These are phyloP conservation scores for Thera obeliscata DNA, from an alignment of 2,888 invertebrate species.

Conservation along the genomic window DNA sequence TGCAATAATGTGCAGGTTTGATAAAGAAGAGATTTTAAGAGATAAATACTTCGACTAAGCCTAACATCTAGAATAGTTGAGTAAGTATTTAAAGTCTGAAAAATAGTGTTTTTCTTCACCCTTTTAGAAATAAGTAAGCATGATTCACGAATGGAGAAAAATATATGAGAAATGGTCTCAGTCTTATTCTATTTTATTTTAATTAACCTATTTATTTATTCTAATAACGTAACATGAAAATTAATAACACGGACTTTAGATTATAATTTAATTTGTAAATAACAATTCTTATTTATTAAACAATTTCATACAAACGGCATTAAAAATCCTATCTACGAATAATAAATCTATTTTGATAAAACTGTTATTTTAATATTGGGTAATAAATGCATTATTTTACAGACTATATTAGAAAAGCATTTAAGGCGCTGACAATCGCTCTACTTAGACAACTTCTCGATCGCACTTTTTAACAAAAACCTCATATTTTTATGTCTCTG, in stretches of 20 bases:
- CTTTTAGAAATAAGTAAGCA: neutral
- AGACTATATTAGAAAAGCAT: neutral
- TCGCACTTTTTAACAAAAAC: no score
- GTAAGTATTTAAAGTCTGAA: constrained; percentile 6
- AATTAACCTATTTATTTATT: constrained; percentile 22
- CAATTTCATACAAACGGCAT: constrained; percentile 60
- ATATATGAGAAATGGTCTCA: constrained; percentile 62
- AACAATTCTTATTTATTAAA: constrained; percentile 32
- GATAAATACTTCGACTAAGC: constrained; percentile 4
- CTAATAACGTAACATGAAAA: constrained; percentile 15
- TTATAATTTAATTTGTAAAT: neutral
- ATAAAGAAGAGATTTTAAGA: neutral
- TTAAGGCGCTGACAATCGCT: no score
- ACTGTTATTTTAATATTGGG: constrained; percentile 8
- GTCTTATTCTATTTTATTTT: constrained; percentile 65
- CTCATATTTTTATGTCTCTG: no score
- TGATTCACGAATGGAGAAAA: constrained; percentile 1
- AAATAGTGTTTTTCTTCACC: constrained; percentile 11
- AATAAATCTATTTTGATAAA: constrained; percentile 13
- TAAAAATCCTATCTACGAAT: constrained; percentile 66
- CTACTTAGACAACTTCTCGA: no score
- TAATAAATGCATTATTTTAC: constrained; percentile 19
- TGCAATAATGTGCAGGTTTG: neutral
- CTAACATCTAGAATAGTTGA: constrained; percentile 1
- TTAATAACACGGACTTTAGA: constrained; percentile 3